phyloP scores from a whole-genome alignment of 2,888 invertebrate genomes.

The Hemaris fuciformis region DNA sequence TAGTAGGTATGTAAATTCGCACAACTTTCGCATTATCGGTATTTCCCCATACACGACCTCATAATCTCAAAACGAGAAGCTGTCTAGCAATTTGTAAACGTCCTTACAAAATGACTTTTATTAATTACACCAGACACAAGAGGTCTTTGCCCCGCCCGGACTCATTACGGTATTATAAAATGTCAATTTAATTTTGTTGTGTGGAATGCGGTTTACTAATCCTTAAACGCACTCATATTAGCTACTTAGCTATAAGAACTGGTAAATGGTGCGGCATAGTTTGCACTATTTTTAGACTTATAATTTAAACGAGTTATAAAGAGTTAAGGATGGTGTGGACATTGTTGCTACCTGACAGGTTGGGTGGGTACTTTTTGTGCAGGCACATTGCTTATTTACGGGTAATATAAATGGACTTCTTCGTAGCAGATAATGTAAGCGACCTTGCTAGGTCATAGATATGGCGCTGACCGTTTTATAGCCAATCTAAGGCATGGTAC shows the following conservation, averaged over 20 bases:
- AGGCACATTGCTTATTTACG: neutral
- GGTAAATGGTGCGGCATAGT: neutral
- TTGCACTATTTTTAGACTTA: conserved; percentile 12
- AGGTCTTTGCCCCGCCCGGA: neutral
- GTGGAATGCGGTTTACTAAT: neutral
- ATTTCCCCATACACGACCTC: neutral
- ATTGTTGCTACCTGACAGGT: neutral
- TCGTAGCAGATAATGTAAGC: neutral
- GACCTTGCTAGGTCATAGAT: conserved; percentile 11
- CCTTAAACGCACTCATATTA: conserved; percentile 5
- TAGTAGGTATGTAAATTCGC: neutral
- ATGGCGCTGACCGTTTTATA: conserved; percentile 12
- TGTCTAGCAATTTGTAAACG: neutral
- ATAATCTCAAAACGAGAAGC: neutral
- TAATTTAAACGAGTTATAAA: conserved; percentile 1
- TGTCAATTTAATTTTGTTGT: neutral
- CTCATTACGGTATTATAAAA: neutral
- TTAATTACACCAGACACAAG: neutral
- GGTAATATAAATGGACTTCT: neutral
- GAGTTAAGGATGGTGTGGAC: neutral
- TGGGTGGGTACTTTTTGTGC: neutral
- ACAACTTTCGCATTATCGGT: neutral
- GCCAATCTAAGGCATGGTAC: neutral
- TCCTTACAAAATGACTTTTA: neutral
- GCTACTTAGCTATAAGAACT: conserved; percentile 10